Base-by-base conservation (phyloP, 2,888 invertebrate species). In the Patella caerulea region DNA sequence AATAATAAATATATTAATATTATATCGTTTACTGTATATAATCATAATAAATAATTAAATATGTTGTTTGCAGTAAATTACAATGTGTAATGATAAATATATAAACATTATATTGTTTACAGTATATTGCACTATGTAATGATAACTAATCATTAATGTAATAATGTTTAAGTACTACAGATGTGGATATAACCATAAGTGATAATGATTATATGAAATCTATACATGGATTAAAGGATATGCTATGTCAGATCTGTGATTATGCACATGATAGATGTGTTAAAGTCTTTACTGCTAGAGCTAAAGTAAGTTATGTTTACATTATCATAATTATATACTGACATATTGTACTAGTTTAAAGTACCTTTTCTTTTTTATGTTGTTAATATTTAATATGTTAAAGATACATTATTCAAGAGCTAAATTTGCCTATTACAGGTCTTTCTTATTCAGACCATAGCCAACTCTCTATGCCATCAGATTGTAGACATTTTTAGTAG, bases 261-360 rank as follows among this genome's bases (percentile, higher is more conserved):
- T 89, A 91, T 76, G 96, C 97, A 85, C 97, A 98, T 91, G 98
- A 98, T 90, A 94, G 97, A 83, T 95, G 97, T 92, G 97, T 97
- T 78, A 96, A 96, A 91, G 93, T 98, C 77, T 94, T 98, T 78
- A 95, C 95, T 72, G 95, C 95, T 29, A 88, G 92, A 82, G 89
- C 90, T 72, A 92, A 92, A 88, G 92, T 91, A 83, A 82, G 79
- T 72, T 14, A 17, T 9, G 29, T 24, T 59, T 59, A 19, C n/a
- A n/a, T 59, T 14, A 59, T 19, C 11, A 17, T 59, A 19, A 56
- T 56, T 56, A n/a, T 15, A 56, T 17, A 15, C 56, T 56, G 17
- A n/a, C n/a, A 56, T 56, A 29, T 29, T 29, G 29, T 29, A 29
- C 29, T 29, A 2, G 29, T 29, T 29, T 29, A 34, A 34, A 34